Base-by-base conservation (phyloP, 2,888 invertebrate genomes). In the Mimumesa dahlbomi region DNA sequence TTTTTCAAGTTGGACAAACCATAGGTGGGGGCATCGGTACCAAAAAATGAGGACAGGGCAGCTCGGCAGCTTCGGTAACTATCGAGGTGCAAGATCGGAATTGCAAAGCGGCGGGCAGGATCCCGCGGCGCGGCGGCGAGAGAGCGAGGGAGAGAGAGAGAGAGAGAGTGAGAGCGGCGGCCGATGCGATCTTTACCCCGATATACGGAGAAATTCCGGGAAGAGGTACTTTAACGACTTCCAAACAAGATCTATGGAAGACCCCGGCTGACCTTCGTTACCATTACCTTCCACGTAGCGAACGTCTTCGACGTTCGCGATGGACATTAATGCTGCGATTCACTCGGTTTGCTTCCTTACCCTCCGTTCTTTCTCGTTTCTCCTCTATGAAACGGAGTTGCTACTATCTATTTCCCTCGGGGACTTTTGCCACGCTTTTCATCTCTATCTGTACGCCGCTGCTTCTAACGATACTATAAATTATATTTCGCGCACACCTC, bases 11-110 rank as follows among this genome's bases (percentile, higher is more conserved):
- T n/a, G n/a, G n/a, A 25, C 25, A 3, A 25, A 25, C 25, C 25
- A 56, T 46, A 13, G 29, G 40, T 52, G 36, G 29, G 16, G 57
- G 19, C 13, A 29, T 13, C 18, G 48, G 42, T 56, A 62, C 48
- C 40, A 48, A 56, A 82, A 83, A 82, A 81, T 77, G 81, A 76
- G 79, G 73, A 81, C 75, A 69, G 67, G 67, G 77, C 62, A 79
- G 73, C 83, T 81, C 77, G 81, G 75, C 77, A 75, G 75, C 73
- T 78, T 79, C 84, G 81, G 79, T 69, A 80, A 82, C 82, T 85
- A 88, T 88, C 88, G 83, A 85, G 81, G 85, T 86, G 87, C 87
- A 88, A 88, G 88, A 88, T 88, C 88, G 84, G 88, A 88, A 88
- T 88, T 87, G 87, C 85, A 87, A 88, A 88, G 86, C 84, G 88